Evolutionary conservation across 2,113 vertebrate species (phyloP), one percentile per base, ranked within the genome.

Genomic region (Salvelinus alpinus): DNA sequence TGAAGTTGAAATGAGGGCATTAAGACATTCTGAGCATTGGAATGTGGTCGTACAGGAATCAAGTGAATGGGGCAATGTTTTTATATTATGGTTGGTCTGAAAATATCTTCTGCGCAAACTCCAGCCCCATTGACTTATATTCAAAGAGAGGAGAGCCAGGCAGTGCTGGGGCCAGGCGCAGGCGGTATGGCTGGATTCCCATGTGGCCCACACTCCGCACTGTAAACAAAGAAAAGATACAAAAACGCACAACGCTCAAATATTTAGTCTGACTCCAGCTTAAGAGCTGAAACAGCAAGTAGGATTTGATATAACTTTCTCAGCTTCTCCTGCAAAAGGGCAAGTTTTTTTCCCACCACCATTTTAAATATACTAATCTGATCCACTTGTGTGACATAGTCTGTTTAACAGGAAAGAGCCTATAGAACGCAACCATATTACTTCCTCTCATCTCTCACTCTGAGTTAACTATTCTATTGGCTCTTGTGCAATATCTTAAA

Each of bases 191-290:
- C 71, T 12, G 44, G 67, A 74, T 13, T 68, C 62, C 73, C 73
- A 51, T n/a, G 12, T 18, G 70, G 70, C 34, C 18, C 64, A 69
- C 51, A 3, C 54, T 77, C 68, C 70, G 22, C 73, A 14, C 20
- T 4, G 57, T 65, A 68, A 82, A 74, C 65, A 81, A 38, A 72
- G 72, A 25, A 72, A 77, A 79, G 77, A 27, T 64, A 29, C 47
- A 78, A 31, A 74, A 77, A 78, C 31, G 69, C 69, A 44, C 71
- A 24, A 68, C 60, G 24, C 79, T 84, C 82, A 86, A 70, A 87
- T 90, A 89, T 88, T 88, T 87, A 88, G 67, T 75, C 25, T 47
- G 59, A 75, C 80, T 86, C 74, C 73, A 77, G 12, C 51, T 16
- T 54, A 54, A 54, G 51, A 54, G 51, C 51, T 54, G 5, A 16